phyloP scores from a whole-genome alignment of 2,113 vertebrate species.

The Centrocercus urophasianus region DNA sequence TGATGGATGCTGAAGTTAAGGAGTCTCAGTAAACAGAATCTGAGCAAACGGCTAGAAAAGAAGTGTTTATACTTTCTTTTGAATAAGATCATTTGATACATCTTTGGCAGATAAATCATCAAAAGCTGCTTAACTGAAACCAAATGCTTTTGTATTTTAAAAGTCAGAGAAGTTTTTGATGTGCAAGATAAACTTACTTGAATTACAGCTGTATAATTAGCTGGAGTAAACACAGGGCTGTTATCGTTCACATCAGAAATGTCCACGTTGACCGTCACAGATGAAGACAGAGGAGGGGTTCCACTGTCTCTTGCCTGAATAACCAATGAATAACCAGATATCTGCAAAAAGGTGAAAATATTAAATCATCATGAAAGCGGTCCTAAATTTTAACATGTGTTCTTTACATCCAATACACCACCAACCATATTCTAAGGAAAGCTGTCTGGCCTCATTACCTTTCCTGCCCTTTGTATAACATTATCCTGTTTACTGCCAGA shows the following conservation, averaged over 20 bases:
- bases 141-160: slow-evolving; percentile 28
- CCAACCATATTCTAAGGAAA: background rate
- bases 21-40: background rate
- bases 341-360: slow-evolving; percentile 75
- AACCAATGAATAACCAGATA: slow-evolving; percentile 89
- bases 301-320: slow-evolving; percentile 91
- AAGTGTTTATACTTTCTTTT: background rate
- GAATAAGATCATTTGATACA: background rate
- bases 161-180: slow-evolving; percentile 42
- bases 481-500: background rate
- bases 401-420: background rate
- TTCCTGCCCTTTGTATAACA: background rate
- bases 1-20: background rate
- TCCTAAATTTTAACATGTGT: background rate
- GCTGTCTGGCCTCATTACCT: slow-evolving; percentile 3
- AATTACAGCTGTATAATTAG: slow-evolving; percentile 93
- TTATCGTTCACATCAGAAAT: slow-evolving; percentile 97
- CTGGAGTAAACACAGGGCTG: slow-evolving; percentile 89
- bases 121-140: slow-evolving; percentile 30
- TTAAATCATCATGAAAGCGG: background rate
- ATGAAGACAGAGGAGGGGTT: slow-evolving; percentile 88
- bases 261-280: slow-evolving; percentile 90
- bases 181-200: slow-evolving; percentile 81
- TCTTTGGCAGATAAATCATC: slow-evolving; percentile 12
- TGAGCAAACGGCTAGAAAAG: background rate